Percentiles rank a stretch among this genome's conserved stretches.
These are phyloP conservation scores for Drosophila multiciliata DNA, from an alignment of 2,888 invertebrate genomes.

Conservation along the genomic window DNA sequence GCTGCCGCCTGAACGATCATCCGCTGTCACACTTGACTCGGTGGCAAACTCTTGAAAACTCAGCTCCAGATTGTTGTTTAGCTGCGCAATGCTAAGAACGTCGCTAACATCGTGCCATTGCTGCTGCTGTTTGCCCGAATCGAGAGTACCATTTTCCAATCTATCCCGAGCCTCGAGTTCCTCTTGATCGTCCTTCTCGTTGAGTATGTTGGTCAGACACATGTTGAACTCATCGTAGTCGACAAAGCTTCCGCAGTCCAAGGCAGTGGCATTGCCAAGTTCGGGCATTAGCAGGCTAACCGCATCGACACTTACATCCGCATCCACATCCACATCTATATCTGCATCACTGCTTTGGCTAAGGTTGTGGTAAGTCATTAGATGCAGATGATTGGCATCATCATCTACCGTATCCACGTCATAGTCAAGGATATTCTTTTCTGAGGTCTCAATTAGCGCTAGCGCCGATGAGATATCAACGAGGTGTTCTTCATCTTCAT, in stretches of 20 bases:
- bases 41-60: constrained; percentile 63
- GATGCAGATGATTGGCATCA: constrained; percentile 62
- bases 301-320: constrained; percentile 63
- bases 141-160: constrained; percentile 14
- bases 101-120: constrained; percentile 66
- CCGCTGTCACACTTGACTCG: constrained; percentile 46
- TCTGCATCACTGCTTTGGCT: constrained; percentile 41
- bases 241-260: constrained; percentile 78
- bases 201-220: constrained; percentile 80
- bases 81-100: constrained; percentile 74
- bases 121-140: constrained; percentile 41
- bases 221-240: constrained; percentile 83
- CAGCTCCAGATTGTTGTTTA: constrained; percentile 69
- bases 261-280: constrained; percentile 59
- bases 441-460: constrained; percentile 42
- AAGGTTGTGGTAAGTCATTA: constrained; percentile 62
- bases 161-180: constrained; percentile 29
- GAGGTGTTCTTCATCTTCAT: constrained; percentile 25
- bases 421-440: constrained; percentile 40
- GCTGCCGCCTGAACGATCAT: constrained; percentile 61
- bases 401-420: constrained; percentile 34
- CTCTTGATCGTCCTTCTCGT: constrained; percentile 72
- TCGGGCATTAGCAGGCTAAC: constrained; percentile 77
- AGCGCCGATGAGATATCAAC: constrained; percentile 57
- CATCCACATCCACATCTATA: constrained; percentile 40